phyloP scores from a whole-genome alignment of 2,888 invertebrate genomes.

The Salpingus planirostris region DNA sequence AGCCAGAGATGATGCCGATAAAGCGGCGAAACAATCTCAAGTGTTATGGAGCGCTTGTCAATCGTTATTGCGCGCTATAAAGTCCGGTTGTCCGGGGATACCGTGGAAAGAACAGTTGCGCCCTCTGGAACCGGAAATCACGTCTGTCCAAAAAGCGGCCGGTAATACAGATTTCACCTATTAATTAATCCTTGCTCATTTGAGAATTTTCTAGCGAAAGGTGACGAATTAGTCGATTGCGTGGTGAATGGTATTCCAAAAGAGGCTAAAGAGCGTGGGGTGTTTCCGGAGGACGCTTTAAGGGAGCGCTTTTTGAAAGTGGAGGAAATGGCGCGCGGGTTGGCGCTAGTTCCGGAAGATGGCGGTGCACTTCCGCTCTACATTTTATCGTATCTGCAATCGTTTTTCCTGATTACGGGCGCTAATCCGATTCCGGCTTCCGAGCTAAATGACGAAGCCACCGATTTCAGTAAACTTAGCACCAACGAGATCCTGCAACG shows the following conservation, averaged over 20 bases:
- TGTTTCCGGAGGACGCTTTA: conserved; percentile 80
- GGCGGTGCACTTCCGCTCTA: conserved; percentile 81
- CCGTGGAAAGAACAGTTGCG: conserved; percentile 50
- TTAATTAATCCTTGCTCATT: too few species aligned
- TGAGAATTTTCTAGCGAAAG: conserved; percentile 51
- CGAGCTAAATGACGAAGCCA: conserved; percentile 63
- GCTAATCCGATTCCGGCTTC: conserved; percentile 60
- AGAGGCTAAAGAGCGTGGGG: conserved; percentile 69
- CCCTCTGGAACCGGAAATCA: conserved; percentile 59
- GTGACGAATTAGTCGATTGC: conserved; percentile 71
- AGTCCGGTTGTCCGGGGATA: conserved; percentile 50
- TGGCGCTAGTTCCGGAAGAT: conserved; percentile 79
- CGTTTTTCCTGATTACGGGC: conserved; percentile 65
- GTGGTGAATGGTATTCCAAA: conserved; percentile 70
- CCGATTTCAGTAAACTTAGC: conserved; percentile 64
- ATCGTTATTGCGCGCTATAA: conserved; percentile 69
- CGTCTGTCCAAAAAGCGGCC: conserved; percentile 64
- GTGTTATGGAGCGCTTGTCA: conserved; percentile 92
- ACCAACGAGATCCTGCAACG: conserved; percentile 85
- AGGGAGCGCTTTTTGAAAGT: conserved; percentile 77
- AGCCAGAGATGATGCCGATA: conserved; percentile 67
- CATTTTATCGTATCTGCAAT: conserved; percentile 82
- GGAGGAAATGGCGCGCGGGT: conserved; percentile 68
- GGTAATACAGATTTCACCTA: conserved; percentile 52
- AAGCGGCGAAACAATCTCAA: conserved; percentile 70